phyloP scores from a whole-genome alignment of 2,888 invertebrate species.

The Acanthopleura granulata region DNA sequence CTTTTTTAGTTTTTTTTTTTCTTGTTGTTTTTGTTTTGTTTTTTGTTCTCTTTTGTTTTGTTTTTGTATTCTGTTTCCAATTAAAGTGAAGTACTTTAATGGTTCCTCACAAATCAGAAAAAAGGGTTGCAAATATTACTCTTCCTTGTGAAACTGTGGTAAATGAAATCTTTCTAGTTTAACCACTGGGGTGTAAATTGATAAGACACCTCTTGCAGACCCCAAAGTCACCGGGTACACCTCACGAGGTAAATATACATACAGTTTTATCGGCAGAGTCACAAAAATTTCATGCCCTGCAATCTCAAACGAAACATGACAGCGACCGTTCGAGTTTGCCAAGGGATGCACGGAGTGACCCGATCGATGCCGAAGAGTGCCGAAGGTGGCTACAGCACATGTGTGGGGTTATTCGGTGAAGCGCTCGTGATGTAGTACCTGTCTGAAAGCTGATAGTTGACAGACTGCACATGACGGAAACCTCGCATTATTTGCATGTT shows the following conservation, averaged over 20 bases:
- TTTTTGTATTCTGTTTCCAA: too few species aligned
- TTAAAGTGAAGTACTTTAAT: too few species aligned
- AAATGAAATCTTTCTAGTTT: too few species aligned
- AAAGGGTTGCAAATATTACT: too few species aligned
- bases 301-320: slow-evolving; percentile 1
- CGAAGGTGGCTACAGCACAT: neutral
- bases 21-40: too few species aligned
- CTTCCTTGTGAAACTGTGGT: too few species aligned
- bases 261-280: neutral
- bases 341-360: neutral
- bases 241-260: neutral
- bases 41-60: too few species aligned
- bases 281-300: slow-evolving; percentile 5
- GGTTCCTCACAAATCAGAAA: too few species aligned
- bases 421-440: neutral
- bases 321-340: neutral
- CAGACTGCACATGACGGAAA: neutral
- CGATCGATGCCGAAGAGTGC: neutral
- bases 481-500: slow-evolving; percentile 5
- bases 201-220: too few species aligned
- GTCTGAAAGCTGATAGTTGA: neutral
- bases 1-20: too few species aligned
- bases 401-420: slow-evolving; percentile 3
- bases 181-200: too few species aligned
- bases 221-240: neutral